Evolutionary conservation across 1,140 invertebrate genomes (phyloP).

Genomic region (Apis laboriosa): DNA sequence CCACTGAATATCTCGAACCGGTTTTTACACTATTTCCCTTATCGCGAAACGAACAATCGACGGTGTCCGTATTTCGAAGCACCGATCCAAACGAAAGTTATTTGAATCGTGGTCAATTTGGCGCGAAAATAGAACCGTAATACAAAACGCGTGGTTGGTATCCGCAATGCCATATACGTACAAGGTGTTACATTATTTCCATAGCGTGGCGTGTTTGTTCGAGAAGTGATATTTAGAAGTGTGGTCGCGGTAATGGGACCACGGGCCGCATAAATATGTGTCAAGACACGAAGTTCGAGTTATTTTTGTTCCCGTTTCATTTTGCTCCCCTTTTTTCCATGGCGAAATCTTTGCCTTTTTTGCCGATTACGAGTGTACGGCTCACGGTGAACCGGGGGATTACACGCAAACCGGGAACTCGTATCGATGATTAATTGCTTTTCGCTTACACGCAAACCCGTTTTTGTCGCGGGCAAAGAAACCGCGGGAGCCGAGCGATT

Average conservation of each 20-base stretch:
- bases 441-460: slow-evolving; percentile 12
- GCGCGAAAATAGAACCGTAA: neutral
- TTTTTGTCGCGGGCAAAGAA: neutral
- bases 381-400: neutral
- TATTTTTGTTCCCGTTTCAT: neutral
- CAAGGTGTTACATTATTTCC: neutral
- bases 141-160: slow-evolving; percentile 1
- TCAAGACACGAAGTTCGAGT: neutral
- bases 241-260: neutral
- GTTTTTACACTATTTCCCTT: slow-evolving; percentile 37
- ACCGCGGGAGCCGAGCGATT: neutral
- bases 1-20: slow-evolving; percentile 26
- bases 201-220: neutral
- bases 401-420: slow-evolving; percentile 10
- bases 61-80: slow-evolving; percentile 23
- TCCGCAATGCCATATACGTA: neutral
- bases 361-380: neutral
- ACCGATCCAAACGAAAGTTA: neutral
- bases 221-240: slow-evolving; percentile 2
- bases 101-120: slow-evolving; percentile 2
- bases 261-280: neutral
- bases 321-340: neutral
- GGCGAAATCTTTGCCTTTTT: slow-evolving; percentile 4
- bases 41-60: slow-evolving; percentile 26
- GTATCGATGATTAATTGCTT: slow-evolving; percentile 25